Evolutionary conservation across 1,140 invertebrate genomes (phyloP), one percentile per base, ranked within the genome.

Genomic region (Drosophila funebris): DNA sequence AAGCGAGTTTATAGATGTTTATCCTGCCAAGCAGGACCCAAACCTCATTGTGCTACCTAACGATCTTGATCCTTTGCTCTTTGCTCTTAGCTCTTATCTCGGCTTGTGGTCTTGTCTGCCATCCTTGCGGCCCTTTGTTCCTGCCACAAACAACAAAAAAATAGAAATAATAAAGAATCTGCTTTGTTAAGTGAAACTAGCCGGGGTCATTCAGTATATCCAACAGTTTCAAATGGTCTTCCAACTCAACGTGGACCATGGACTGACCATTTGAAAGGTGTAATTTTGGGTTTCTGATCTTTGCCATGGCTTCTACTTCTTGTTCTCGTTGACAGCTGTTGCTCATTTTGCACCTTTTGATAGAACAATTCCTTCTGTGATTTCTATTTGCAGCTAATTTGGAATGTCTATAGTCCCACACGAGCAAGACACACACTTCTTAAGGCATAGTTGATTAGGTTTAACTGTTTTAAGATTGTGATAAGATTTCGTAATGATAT

Each of bases 211-310:
- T 69, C 61, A 68, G 64, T 61, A 67, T 69, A 67, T 63, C 76
- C 74, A 66, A 76, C 58, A 61, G 73, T 43, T 77, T 77, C 63
- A 64, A 74, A 74, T 77, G 57, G 54, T 50, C 20, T 57, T 67
- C 18, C 20, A 33, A 41, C 62, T 56, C 39, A 24, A n/a, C n/a
- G 54, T 36, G 33, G n/a, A 53, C 48, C 46, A 29, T 53, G 60
- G 63, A 66, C 64, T 82, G 79, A 85, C 82, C 82, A 83, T 87
- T 87, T 87, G 62, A 87, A 88, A 88, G 75, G 78, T 88, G 76
- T 88, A 81, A 83, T 81, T 87, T 82, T 67, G 66, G 66, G 82
- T 69, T 54, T 62, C 18, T 74, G 43, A 60, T 69, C 57, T 73
- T 64, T 46, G 57, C 52, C 62, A 39, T 73, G 53, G 20, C 11